Evolutionary conservation across 2,888 invertebrate species (phyloP), one percentile per base, ranked within the genome.

Genomic region (Dysmachus trigonus): DNA sequence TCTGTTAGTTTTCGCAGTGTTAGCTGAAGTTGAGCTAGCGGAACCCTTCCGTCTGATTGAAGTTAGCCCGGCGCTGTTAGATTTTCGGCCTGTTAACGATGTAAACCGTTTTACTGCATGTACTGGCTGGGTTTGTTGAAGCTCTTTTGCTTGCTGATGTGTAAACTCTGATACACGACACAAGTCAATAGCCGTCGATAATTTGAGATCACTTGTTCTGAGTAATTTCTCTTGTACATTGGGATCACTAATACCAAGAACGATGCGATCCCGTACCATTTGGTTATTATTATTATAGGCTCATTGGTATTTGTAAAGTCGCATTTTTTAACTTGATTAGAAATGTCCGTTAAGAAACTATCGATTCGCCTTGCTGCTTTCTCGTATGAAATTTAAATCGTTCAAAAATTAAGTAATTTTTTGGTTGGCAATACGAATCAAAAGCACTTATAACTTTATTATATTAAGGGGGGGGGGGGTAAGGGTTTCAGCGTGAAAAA

Each of bases 81-180:
- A 41, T 41, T 15, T 41, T 41, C 15, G 1, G 15, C 41, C 15
- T 13, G 13, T n/a, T n/a, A n/a, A n/a, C n/a, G n/a, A n/a, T n/a
- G n/a, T 41, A 3, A 10, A 1, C 4, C 41, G 15, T 41, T 41
- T 41, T 41, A 41, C 1, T 41, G 41, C 41, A 41, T 15, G 41
- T 31, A 72, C 72, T 62, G 84, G 86, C 87, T 82, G 72, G 31
- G 41, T 15, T 41, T 15, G 15, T 41, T 41, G 41, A 41, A 41
- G 4, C 1, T 77, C 62, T 71, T 87, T 13, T 0, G 77, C 83
- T 15, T 86, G 84, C 83, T 85, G 81, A 35, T 73, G 38, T 47
- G 82, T 13, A n/a, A 30, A 13, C 53, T 82, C 82, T 13, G 51
- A 10, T 22, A 53, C 53, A 5, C 31, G 30, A 31, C 62, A 82